Evolutionary conservation across 2,113 vertebrate species (phyloP), one percentile per base, ranked within the genome.

Genomic region (Benitochromis conjunctus): DNA sequence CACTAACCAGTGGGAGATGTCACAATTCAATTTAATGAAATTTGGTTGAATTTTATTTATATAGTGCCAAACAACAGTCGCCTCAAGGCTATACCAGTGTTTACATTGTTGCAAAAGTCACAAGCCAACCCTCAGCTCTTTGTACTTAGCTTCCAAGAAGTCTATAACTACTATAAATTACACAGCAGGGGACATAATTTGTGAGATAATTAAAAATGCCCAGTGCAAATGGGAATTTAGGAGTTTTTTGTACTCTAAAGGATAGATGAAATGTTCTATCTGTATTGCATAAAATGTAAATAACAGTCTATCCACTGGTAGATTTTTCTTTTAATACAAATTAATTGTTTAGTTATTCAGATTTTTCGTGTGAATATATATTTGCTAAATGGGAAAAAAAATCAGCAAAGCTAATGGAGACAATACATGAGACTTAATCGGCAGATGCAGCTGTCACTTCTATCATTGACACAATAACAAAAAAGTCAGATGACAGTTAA

Each of bases 401-500:
- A 55, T 26, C 18, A 53, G 29, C 12, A 18, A 64, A 80, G 8
- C 16, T 78, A 78, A 36, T 8, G 10, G n/a, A 66, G 64, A 84
- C 82, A 87, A 82, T n/a, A 7, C 56, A 57, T 36, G 77, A 56
- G 26, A 24, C 5, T 38, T 57, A 82, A 87, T 88, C 36, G 84
- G 81, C 3, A 7, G 58, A 82, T 41, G 62, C 62, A 85, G 80
- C 66, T 16, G n/a, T 62, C 13, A 16, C 46, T 43, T 82, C 57
- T 36, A 38, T 87, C 53, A 64, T 43, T 21, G 36, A 79, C 80
- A 87, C 86, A 83, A 88, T 80, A 83, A 69, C 34, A 31, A 62
- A 82, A 53, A 77, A 74, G 24, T 51, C 62, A 64, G 80, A 82
- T 18, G 86, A 34, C 84, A 62, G 56, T 55, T 88, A 91, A 82